phyloP scores from a whole-genome alignment of 2,888 invertebrate species.

The Cinara cedri region DNA sequence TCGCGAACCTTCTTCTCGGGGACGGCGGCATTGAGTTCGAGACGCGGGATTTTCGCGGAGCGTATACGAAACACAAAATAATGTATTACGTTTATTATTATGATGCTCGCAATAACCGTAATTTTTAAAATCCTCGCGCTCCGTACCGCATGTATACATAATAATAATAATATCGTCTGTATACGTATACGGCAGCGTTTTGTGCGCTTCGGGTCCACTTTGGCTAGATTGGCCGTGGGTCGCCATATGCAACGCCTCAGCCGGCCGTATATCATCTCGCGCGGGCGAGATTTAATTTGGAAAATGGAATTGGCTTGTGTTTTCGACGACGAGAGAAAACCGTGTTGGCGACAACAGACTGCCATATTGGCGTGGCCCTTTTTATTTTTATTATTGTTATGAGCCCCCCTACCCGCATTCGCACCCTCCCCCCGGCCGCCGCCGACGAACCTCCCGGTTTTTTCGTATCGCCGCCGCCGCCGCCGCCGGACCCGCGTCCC shows the following conservation, averaged over 20 bases:
- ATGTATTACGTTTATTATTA: too few relatives aligned
- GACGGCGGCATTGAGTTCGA: too few relatives aligned
- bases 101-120: too few relatives aligned
- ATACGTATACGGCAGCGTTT: neutral
- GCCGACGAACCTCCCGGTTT: too few relatives aligned
- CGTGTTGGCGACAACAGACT: slow-evolving; percentile 47
- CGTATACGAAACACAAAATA: too few relatives aligned
- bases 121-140: too few relatives aligned
- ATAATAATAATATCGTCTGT: slow-evolving; percentile 13
- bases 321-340: slow-evolving; percentile 45
- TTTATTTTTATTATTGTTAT: slow-evolving; percentile 52
- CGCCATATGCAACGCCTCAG: slow-evolving; percentile 59
- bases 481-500: too few relatives aligned
- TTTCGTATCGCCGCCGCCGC: too few relatives aligned
- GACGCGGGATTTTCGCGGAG: too few relatives aligned
- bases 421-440: too few relatives aligned
- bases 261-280: slow-evolving; percentile 58
- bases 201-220: slow-evolving; percentile 33
- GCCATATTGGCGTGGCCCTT: slow-evolving; percentile 57
- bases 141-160: slow-evolving; percentile 12
- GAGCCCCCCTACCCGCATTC: too few relatives aligned
- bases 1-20: too few relatives aligned
- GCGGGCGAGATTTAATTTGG: slow-evolving; percentile 58
- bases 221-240: slow-evolving; percentile 49
- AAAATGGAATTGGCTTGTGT: slow-evolving; percentile 59